Evolutionary conservation across 1,140 invertebrate genomes (phyloP).

Genomic region (Ooceraea biroi): DNA sequence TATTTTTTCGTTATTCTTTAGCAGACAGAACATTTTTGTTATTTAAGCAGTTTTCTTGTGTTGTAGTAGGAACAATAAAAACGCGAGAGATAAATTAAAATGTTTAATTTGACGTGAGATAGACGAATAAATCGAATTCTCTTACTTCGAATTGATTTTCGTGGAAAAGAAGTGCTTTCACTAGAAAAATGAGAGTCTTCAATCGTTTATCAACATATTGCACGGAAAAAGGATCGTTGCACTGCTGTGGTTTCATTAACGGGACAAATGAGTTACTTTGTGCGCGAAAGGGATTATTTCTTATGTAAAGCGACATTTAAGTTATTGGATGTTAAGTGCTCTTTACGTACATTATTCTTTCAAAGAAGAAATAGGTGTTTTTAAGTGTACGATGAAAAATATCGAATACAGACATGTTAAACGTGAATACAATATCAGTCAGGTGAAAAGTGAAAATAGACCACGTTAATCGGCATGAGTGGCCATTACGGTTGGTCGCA

Average conservation of each 20-base stretch:
- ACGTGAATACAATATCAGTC: conserved; percentile 14
- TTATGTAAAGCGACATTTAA: no score
- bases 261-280: no score
- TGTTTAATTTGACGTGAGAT: no score
- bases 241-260: no score
- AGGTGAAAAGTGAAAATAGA: not conserved
- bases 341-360: not conserved
- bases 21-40: not conserved
- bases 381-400: not conserved
- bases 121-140: no score
- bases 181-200: no score
- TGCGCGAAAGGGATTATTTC: no score
- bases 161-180: no score
- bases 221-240: no score
- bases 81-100: not conserved
- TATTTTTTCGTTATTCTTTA: not conserved
- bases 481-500: not conserved
- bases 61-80: not conserved
- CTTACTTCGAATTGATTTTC: no score
- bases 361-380: not conserved
- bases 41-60: not conserved
- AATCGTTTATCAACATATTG: no score
- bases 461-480: conserved; percentile 11
- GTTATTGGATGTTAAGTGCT: not conserved
- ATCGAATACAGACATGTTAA: not conserved